phyloP scores from a whole-genome alignment of 1,140 invertebrate species.

The Drosophila pachea region DNA sequence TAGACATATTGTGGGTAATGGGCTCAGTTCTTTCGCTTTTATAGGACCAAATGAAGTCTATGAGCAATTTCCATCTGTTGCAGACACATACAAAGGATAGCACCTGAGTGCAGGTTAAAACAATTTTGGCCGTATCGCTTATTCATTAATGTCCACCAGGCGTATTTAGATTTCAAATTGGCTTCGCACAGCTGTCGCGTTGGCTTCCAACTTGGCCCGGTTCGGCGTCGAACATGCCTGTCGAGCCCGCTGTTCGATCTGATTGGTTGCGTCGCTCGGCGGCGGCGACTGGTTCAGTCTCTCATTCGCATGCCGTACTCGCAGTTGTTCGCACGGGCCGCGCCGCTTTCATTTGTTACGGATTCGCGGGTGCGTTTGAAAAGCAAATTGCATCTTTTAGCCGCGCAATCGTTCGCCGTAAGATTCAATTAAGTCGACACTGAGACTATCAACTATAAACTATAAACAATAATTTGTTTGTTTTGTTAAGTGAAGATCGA shows the following conservation, averaged over 20 bases:
- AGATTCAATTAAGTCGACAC: too few species aligned
- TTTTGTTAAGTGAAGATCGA: constrained; percentile 4
- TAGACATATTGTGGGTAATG: too few species aligned
- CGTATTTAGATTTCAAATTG: background rate
- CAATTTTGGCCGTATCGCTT: too few species aligned
- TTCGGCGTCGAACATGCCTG: constrained; percentile 15
- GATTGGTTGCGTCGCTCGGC: constrained; percentile 22
- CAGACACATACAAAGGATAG: too few species aligned
- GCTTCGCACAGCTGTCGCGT: background rate
- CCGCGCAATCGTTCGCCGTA: background rate
- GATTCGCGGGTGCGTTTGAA: constrained; percentile 20
- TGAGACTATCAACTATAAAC: too few species aligned
- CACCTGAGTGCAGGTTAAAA: too few species aligned
- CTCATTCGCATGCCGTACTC: constrained; percentile 39
- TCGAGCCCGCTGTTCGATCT: constrained; percentile 16
- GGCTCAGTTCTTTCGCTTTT: too few species aligned
- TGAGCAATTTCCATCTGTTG: too few species aligned
- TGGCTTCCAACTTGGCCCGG: constrained; percentile 23
- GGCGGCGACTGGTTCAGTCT: constrained; percentile 16
- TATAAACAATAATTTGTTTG: too few species aligned
- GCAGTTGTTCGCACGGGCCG: constrained; percentile 29
- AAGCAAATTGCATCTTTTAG: constrained; percentile 3
- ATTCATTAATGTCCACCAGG: too few species aligned
- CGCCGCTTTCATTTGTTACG: constrained; percentile 11
- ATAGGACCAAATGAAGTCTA: too few species aligned